Base-by-base conservation (phyloP, 2,888 invertebrate species). In the Pilophorus perplexus region DNA sequence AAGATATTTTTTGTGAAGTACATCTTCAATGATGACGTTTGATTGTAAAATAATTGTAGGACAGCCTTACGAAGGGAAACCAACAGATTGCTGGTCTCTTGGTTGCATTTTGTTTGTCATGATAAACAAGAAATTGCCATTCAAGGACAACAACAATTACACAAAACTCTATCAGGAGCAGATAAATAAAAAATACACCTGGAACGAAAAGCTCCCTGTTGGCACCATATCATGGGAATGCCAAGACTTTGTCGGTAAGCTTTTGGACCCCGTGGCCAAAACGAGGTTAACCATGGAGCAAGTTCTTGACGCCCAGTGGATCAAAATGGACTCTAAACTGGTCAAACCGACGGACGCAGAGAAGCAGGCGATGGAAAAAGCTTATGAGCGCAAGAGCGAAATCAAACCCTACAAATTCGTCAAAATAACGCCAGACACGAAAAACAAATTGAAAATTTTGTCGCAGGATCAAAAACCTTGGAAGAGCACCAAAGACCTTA, bases 81-180 rank as follows among this genome's bases (percentile, higher is more conserved):
- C 81, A 60, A 82, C 87, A 0, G 92, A 93, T 74, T 81, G 90
- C 73, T 93, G 91, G 92, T 89, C 89, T 1, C 75, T 89, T 55
- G 91, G 88, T 1, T 80, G 88, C 8, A 85, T 93, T 55, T 78
- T 91, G 2, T 93, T 87, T 76, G 88, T 91, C 33, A 88, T 91
- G 85, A 78, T 90, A 1, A 90, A 90, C 75, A 89, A 89, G 75
- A 85, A 87, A 0, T 83, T 90, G 83, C 91, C 92, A 0, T 92
- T 89, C 75, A 88, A 75, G 81, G 90, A 74, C 92, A 91, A 65
- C 40, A 65, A 65, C 44, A 59, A 59, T 16, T 55, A 37, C 38
- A 65, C 65, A n/a, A 50, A 65, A 16, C 22, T 65, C 10, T 65
- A 50, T 25, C 50, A 48, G 20, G 42, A 48, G 44, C 65, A 65